Evolutionary conservation across 2,797 vertebrate species (phyloP), one percentile per base, ranked within the genome.

Genomic region (Chromobotia macracanthus): DNA sequence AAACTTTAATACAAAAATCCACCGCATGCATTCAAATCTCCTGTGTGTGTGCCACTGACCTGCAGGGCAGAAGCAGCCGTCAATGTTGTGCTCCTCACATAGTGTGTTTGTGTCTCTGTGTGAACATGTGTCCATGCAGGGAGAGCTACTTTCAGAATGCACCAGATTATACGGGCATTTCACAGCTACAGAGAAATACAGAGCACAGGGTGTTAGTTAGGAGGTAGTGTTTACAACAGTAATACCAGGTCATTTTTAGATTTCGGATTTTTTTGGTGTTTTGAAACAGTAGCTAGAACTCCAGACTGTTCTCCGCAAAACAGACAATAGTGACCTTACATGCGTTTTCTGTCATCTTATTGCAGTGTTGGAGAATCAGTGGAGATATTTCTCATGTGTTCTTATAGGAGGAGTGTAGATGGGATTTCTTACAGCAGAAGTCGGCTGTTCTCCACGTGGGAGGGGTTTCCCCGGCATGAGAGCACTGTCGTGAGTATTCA

Each of bases 31-130:
- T 31, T 31, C 3, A 3, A 31, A 31, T 31, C 31, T 31, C 31
- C 31, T 31, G 31, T 31, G 5, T 31, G 31, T 38, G 3, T 44
- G 11, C 5, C 25, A 85, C 92, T 87, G 83, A 95, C 97, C 97
- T 88, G 94, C 84, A 0, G 97, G 96, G 87, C 97, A 99, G 90
- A 97, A 96, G 85, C 97, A 99, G 67, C 97, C 97, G 0, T 99
- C 97, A 90, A 95, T 93, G 82, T 87, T 93, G 86, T 99, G 97
- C 3, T 98, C 96, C 73, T 96, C 96, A 80, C 97, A 99, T 72
- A 98, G 87, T 58, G 84, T 94, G 87, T 94, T 95, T 84, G 93
- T 88, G 44, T 95, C 94, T 80, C 84, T 89, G 67, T 95, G 89
- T 3, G 94, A 93, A 82, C 97, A 99, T n/a, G 95, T 95, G 65